Evolutionary conservation across 2,797 vertebrate genomes (phyloP), one percentile per base, ranked within the genome.

Genomic region (Helostoma temminkii): DNA sequence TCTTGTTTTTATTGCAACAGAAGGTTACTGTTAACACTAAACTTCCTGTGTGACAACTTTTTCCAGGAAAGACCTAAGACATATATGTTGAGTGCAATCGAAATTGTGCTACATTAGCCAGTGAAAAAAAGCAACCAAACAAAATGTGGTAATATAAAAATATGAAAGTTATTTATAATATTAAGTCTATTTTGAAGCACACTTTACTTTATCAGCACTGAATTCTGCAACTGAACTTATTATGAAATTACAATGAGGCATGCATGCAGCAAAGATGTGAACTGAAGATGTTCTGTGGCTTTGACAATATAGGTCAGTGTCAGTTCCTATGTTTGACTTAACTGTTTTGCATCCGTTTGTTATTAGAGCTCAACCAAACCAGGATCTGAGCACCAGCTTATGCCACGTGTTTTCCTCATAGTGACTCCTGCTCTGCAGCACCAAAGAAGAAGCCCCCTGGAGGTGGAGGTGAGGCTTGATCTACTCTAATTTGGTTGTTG

Each of bases 291-390:
- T 61, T 68, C 76, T 89, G 91, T 85, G 91, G 92, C 66, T 91
- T 89, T 45, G 24, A n/a, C 22, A 76, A 92, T 88, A 66, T 93
- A 91, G 92, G 90, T 91, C 89, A 92, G 74, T 78, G 75, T 80
- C 42, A 52, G 69, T 80, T 81, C 84, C 82, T 76, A 82, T 45
- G 42, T 66, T 71, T 75, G 66, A 81, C 74, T 85, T 26, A 60
- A 77, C 68, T 76, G 73, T 83, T 82, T 58, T 91, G 81, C 63
- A 61, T 61, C 74, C 43, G 45, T 83, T 85, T 85, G 63, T 82
- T 83, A 88, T 76, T 76, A 86, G 78, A 80, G 34, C 64, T 36
- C 62, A 43, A 41, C 34, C 18, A 30, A 49, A 72, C 50, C 41
- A 2, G 60, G 72, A 52, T 32, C 69, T 66, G 66, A 70, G 66